These are phyloP conservation scores for Lepidostoma basale DNA, from an alignment of 1,140 invertebrate species.

Conservation along the genomic window DNA sequence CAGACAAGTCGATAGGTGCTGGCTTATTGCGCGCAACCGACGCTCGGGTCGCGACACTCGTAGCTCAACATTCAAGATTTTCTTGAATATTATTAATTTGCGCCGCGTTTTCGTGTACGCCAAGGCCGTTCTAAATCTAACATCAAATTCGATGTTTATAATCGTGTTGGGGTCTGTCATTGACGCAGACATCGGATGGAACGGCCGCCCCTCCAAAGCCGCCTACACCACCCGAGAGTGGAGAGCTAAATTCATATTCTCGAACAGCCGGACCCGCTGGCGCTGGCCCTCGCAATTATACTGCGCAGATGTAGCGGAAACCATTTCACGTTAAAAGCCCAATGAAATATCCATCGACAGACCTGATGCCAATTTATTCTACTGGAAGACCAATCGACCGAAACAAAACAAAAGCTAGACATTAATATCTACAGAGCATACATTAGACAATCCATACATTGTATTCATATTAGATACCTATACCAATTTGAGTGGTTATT, in stretches of 20 bases:
- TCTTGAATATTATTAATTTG: background rate
- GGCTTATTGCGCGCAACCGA: background rate
- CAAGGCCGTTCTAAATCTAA: constrained; percentile 34
- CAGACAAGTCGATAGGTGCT: background rate
- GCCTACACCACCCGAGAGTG: constrained; percentile 9
- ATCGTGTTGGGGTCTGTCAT: constrained; percentile 16
- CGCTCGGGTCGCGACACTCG: background rate
- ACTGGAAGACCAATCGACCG: too few species aligned
- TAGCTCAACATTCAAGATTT: background rate
- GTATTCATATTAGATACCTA: too few species aligned
- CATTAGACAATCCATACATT: too few species aligned
- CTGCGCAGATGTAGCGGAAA: background rate
- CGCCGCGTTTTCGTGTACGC: constrained; percentile 12
- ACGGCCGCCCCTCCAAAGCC: constrained; percentile 7
- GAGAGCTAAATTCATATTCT: constrained; percentile 1
- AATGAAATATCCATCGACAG: too few species aligned
- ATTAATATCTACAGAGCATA: too few species aligned
- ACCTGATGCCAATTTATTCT: background rate
- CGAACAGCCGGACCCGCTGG: background rate
- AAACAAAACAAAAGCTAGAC: too few species aligned
- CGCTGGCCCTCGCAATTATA: background rate
- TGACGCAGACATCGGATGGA: constrained; percentile 19
- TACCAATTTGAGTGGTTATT: too few species aligned
- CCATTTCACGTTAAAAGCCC: too few species aligned
- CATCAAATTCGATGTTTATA: constrained; percentile 2